Conservation (phyloP, 2,113 vertebrate genomes). For the Cyphomyrus discorhynchus region DNA sequence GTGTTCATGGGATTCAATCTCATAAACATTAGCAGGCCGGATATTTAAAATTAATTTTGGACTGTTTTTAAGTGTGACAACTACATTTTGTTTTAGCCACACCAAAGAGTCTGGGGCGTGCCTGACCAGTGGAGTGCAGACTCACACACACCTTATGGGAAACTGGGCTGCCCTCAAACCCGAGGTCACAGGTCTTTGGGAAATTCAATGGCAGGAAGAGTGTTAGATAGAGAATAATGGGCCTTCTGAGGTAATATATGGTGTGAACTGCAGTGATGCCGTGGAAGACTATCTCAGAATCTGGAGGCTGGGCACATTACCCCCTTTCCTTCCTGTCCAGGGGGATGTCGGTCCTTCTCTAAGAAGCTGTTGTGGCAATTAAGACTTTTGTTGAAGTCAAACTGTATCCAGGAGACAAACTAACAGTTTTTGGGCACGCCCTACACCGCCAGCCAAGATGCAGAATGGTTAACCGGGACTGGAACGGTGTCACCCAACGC, state of each 20-base stretch:
- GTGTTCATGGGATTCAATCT: neutral
- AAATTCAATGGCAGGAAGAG: constrained; percentile 46
- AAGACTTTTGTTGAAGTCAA: constrained; percentile 32
- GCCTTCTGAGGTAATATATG: constrained; percentile 39
- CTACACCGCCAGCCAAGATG: neutral
- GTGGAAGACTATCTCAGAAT: constrained; percentile 37
- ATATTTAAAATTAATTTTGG: neutral
- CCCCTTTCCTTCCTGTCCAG: constrained; percentile 38
- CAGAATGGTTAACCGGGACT: neutral
- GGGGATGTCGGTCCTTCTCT: constrained; percentile 36
- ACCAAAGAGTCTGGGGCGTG: neutral
- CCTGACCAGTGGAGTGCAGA: neutral
- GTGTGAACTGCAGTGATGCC: constrained; percentile 34
- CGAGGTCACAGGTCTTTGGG: constrained; percentile 37
- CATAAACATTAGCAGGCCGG: neutral
- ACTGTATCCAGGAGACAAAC: constrained; percentile 37
- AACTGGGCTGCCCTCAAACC: constrained; percentile 1
- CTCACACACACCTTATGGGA: neutral
- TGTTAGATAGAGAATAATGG: constrained; percentile 40
- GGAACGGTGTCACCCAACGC: neutral
- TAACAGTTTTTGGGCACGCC: constrained; percentile 16
- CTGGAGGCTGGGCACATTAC: constrained; percentile 35
- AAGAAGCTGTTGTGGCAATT: constrained; percentile 24
- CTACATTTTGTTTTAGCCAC: neutral
- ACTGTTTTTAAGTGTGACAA: neutral